These are phyloP conservation scores for Drosophila demipolita DNA, from an alignment of 2,888 invertebrate genomes.

Conservation along the genomic window DNA sequence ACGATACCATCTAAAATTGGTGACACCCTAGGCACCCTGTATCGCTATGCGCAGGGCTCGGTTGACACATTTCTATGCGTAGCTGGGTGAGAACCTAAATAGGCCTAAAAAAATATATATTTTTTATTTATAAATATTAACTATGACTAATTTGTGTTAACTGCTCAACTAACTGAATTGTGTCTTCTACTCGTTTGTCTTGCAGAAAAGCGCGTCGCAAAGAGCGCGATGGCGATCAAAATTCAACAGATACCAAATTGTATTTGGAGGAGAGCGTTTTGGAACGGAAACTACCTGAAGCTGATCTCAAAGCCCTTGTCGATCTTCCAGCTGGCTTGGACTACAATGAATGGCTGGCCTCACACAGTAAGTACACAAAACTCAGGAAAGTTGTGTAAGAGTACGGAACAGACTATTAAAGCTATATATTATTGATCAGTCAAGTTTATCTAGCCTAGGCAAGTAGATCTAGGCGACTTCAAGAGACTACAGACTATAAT, in stretches of 20 bases:
- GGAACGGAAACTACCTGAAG: conserved; percentile 96
- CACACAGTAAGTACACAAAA: conserved; percentile 91
- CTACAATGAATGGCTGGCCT: conserved; percentile 99
- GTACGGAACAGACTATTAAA: neutral
- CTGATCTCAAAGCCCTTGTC: conserved; percentile 97
- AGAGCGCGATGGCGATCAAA: conserved; percentile 94
- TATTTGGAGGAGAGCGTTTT: conserved; percentile 97
- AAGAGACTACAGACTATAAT: too few relatives aligned
- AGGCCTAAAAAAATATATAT: neutral
- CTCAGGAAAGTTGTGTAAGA: neutral
- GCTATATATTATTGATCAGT: neutral
- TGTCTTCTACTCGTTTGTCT: conserved; percentile 41
- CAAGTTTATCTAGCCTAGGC: neutral
- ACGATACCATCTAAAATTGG: conserved; percentile 85
- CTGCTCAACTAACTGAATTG: neutral
- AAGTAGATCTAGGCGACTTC: too few relatives aligned
- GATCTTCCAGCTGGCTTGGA: conserved; percentile 98
- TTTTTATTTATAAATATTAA: neutral
- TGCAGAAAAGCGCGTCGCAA: conserved; percentile 98
- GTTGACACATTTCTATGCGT: conserved; percentile 85
- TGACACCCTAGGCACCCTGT: conserved; percentile 84
- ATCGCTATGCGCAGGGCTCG: conserved; percentile 85
- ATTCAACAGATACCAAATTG: conserved; percentile 94
- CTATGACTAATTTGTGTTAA: neutral
- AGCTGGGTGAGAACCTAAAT: conserved; percentile 83